These are phyloP conservation scores for Antidorcas marsupialis DNA, from an alignment of 2,113 vertebrate genomes.

Conservation along the genomic window DNA sequence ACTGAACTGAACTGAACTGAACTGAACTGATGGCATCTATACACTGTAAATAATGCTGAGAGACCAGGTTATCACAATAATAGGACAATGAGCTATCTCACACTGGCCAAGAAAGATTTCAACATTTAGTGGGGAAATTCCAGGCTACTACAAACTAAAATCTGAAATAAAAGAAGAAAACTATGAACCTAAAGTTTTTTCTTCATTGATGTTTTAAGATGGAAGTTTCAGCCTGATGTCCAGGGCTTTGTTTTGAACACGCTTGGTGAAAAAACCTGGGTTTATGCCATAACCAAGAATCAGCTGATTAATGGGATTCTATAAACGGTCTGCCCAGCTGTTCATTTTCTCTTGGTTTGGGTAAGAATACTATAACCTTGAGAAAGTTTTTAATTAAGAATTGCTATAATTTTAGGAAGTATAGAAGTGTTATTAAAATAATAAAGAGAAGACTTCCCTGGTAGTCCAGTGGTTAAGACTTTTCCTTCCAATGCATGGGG, in stretches of 20 bases:
- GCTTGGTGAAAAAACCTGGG: neutral
- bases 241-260: neutral
- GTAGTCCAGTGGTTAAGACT: too few relatives aligned
- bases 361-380: neutral
- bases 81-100: too few relatives aligned
- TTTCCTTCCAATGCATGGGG: too few relatives aligned
- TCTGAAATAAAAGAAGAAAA: neutral
- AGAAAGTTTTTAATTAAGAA: neutral
- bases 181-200: neutral
- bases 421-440: neutral
- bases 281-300: neutral
- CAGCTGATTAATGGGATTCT: neutral
- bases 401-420: neutral
- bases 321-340: neutral
- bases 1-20: too few relatives aligned
- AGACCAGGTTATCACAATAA: neutral
- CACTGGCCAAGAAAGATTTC: neutral
- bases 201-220: neutral
- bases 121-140: neutral
- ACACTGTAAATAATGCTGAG: neutral
- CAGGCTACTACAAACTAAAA: neutral
- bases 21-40: neutral
- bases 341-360: neutral
- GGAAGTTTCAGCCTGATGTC: neutral
- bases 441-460: too few relatives aligned